Conservation (phyloP, 2,797 vertebrate genomes). For the Rhynchotus rufescens region DNA sequence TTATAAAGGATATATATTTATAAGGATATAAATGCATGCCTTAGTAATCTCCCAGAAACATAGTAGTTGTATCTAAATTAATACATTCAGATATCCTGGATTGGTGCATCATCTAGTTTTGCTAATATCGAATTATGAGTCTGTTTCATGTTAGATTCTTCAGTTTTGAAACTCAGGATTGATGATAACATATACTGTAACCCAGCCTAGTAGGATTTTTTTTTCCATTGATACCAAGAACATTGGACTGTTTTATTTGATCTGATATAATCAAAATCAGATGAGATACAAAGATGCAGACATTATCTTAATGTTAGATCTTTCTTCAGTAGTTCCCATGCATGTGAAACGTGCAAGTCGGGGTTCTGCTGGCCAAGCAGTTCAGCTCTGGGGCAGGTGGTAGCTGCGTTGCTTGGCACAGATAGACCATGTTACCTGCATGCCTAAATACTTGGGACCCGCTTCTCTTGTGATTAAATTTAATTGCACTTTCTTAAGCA, state of each 20-base stretch:
- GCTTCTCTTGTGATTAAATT: not conserved
- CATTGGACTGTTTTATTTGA: not conserved
- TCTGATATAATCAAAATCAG: not conserved
- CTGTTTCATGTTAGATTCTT: not conserved
- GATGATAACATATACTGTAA: not conserved
- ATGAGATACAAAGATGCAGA: not conserved
- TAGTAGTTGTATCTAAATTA: not conserved
- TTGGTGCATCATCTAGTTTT: not conserved
- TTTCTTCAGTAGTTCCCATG: not conserved
- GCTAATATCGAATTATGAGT: not conserved
- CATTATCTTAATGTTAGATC: not conserved
- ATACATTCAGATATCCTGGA: not conserved
- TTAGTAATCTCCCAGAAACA: not conserved
- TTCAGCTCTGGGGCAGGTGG: accelerated
- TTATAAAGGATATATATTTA: not conserved
- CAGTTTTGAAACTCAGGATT: not conserved
- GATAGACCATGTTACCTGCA: not conserved
- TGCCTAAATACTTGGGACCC: not conserved
- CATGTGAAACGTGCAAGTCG: not conserved
- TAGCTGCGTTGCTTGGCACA: not conserved
- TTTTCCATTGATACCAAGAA: not conserved
- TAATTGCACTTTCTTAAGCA: not conserved
- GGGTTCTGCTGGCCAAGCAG: not conserved
- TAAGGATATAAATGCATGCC: not conserved
- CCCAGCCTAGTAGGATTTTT: not conserved